Evolutionary conservation across 2,113 vertebrate genomes (phyloP), one percentile per base, ranked within the genome.

Genomic region (Urocolius indicus): DNA sequence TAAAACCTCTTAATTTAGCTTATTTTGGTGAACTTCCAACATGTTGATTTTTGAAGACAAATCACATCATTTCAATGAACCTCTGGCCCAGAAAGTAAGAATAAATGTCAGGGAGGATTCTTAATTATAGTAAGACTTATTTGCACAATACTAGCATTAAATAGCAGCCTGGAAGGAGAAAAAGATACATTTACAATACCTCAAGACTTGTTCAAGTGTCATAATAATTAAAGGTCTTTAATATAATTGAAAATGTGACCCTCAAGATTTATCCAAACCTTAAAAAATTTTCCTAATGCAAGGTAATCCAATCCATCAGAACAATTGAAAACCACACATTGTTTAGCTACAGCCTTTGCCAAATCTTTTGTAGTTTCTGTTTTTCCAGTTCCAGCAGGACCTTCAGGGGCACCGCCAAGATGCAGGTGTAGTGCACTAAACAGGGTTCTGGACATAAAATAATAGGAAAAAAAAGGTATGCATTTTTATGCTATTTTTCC

Each of bases 301-400:
- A 99, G 97, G 94, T 99, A 99, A 97, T 99, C 99, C 91, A 99
- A 95, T 67, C 99, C 98, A 74, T 99, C 99, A 0, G 99, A 99
- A 95, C 99, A 99, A 97, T 99, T 99, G 96, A 99, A 99, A 84
- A 99, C 99, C 11, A 99, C 98, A 92, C 99, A 98, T 55, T 99
- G 98, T 63, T 99, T 99, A 68, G 99, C 99, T 26, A 99, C 97
- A 57, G 99, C 99, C 96, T 99, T 99, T 84, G 99, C 98, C 94
- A 99, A 97, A 74, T 99, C 99, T 96, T 99, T 99, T 65, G 99
- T 99, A 9, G 99, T 99, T 96, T 99, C 99, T 0, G 99, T 99
- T 97, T 99, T 99, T 46, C 99, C 99, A 7, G 99, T 99, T 73
- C 99, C 99, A 58, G 99, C 99, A 9, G 99, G 99, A 49, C 98